These are phyloP conservation scores for Himalopsyche japonica DNA, from an alignment of 2,888 invertebrate species.

Conservation along the genomic window DNA sequence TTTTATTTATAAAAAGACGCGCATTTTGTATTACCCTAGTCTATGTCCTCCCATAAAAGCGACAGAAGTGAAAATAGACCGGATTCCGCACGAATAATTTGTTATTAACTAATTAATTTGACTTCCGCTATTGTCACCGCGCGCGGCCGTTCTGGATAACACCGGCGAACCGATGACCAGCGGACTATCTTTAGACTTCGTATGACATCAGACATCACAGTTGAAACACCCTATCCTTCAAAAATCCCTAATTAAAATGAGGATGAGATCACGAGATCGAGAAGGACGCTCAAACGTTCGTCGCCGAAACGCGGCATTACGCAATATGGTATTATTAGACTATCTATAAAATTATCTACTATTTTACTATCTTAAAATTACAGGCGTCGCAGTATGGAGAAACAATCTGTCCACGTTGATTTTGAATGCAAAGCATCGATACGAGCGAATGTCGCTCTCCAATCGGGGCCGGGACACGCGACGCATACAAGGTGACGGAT, in stretches of 20 bases:
- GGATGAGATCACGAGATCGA: conserved; percentile 39
- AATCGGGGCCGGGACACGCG: not conserved
- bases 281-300: conserved; percentile 36
- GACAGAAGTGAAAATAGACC: not conserved
- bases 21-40: not conserved
- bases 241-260: conserved; percentile 34
- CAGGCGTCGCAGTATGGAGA: not conserved
- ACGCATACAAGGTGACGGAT: conserved; percentile 10
- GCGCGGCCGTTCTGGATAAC: not conserved
- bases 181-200: not conserved
- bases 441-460: no score
- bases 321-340: conserved; percentile 16
- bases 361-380: conserved; percentile 20
- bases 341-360: conserved; percentile 27
- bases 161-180: not conserved
- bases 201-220: conserved; percentile 13
- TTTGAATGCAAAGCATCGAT: not conserved
- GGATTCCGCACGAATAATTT: not conserved
- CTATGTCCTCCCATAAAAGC: not conserved
- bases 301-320: conserved; percentile 18
- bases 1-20: not conserved
- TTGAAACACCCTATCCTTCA: conserved; percentile 34
- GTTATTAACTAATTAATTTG: not conserved
- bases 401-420: not conserved
- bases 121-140: not conserved